Percentiles rank a stretch among this genome's conserved stretches.
Conservation (phyloP, 2,888 invertebrate species). For the Drosophila longiperda region DNA sequence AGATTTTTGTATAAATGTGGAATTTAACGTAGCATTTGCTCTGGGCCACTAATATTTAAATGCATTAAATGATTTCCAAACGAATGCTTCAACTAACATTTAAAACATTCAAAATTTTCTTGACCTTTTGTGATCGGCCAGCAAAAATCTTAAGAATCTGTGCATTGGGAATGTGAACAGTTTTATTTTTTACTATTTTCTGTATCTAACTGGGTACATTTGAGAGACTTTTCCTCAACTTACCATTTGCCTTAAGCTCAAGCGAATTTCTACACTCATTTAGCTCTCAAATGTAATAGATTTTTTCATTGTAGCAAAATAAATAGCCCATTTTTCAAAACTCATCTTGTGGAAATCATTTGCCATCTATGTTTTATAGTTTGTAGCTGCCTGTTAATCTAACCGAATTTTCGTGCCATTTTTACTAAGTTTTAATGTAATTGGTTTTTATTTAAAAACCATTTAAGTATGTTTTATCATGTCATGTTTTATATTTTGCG, state of each 20-base stretch:
- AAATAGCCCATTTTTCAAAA: neutral
- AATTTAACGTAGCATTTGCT: neutral
- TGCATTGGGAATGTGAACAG: constrained; percentile 7
- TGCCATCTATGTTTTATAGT: constrained; percentile 2
- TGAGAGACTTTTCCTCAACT: constrained; percentile 23
- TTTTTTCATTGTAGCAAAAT: constrained; percentile 8
- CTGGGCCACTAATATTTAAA: constrained; percentile 1
- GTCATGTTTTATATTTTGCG: constrained; percentile 57
- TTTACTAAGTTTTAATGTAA: constrained; percentile 24
- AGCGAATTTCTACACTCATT: neutral
- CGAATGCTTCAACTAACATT: neutral
- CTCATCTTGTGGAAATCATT: constrained; percentile 2
- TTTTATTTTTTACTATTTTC: neutral
- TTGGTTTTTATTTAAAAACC: constrained; percentile 24
- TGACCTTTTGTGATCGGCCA: neutral
- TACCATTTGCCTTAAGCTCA: constrained; percentile 13
- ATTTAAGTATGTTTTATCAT: constrained; percentile 31
- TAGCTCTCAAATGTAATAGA: constrained; percentile 15
- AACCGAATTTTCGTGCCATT: constrained; percentile 14
- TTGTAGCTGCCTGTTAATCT: neutral
- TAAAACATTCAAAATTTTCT: neutral
- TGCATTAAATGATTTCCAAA: constrained; percentile 10
- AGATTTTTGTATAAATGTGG: neutral
- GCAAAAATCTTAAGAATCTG: neutral
- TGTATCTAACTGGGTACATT: neutral